Conservation (phyloP, 2,797 vertebrate genomes). For the Lacerta agilis region DNA sequence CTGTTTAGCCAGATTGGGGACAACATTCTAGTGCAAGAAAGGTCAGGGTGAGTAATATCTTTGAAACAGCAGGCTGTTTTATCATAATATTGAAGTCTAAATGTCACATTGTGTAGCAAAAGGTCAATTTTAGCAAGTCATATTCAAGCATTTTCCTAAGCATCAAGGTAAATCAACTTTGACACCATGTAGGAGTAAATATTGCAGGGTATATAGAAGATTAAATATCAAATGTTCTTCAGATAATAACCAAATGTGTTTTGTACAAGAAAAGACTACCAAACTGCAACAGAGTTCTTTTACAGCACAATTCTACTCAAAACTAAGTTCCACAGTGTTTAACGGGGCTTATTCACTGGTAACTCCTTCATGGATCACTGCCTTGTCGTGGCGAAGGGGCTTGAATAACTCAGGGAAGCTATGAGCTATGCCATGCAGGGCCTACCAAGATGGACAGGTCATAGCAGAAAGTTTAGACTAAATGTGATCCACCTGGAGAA, state of each 20-base stretch:
- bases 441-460: too few relatives aligned
- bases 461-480: too few relatives aligned
- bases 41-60: slow-evolving; percentile 73
- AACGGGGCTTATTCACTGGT: neutral
- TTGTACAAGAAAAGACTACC: neutral
- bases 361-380: neutral
- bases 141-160: slow-evolving; percentile 60
- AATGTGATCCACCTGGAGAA: too few relatives aligned
- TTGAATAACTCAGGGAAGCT: too few relatives aligned
- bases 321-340: neutral
- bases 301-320: neutral
- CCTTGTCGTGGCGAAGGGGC: too few relatives aligned
- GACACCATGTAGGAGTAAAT: slow-evolving; percentile 36
- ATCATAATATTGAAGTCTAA: slow-evolving; percentile 75
- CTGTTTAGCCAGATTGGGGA: slow-evolving; percentile 71
- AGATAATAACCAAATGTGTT: neutral
- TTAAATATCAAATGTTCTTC: slow-evolving; percentile 52
- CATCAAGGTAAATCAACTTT: slow-evolving; percentile 39
- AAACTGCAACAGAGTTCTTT: neutral
- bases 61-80: slow-evolving; percentile 70
- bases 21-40: slow-evolving; percentile 75
- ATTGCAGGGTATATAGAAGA: slow-evolving; percentile 17
- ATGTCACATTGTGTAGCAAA: slow-evolving; percentile 71
- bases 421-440: too few relatives aligned
- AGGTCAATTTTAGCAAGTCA: slow-evolving; percentile 74